Evolutionary conservation across 2,113 vertebrate species (phyloP).

Genomic region (Drymodes brunneopygia): DNA sequence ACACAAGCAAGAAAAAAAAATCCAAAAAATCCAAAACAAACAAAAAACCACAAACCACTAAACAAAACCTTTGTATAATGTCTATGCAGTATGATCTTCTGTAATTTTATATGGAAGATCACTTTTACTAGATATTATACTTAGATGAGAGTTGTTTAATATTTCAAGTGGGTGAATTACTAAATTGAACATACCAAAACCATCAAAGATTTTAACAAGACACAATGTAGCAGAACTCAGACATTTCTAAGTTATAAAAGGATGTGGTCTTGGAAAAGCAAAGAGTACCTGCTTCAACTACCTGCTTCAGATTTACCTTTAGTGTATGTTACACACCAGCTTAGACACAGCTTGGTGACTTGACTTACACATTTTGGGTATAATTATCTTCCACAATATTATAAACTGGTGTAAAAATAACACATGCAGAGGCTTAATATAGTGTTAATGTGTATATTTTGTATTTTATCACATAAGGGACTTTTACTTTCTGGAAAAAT

Average conservation of each 20-base stretch:
- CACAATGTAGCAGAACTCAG: not conserved
- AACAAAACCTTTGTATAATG: not conserved
- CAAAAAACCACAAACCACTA: not conserved
- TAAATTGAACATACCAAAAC: not conserved
- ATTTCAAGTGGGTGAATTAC: not conserved
- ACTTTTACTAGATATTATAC: not conserved
- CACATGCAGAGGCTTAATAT: not conserved
- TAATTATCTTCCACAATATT: not conserved
- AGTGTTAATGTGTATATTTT: not conserved
- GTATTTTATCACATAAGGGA: not conserved
- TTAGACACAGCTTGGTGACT: not conserved
- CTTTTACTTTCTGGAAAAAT: slow-evolving; percentile 8
- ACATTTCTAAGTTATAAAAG: not conserved
- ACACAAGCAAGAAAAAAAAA: not conserved
- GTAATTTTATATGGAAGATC: not conserved
- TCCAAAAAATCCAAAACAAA: not conserved
- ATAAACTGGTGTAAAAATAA: not conserved
- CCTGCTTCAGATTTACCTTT: not conserved
- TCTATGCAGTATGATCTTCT: not conserved
- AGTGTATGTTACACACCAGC: not conserved
- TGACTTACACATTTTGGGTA: not conserved
- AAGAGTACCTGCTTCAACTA: not conserved
- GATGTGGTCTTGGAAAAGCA: not conserved
- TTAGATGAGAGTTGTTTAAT: not conserved
- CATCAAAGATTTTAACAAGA: not conserved